Conservation (phyloP, 2,113 vertebrate species). For the Rostratula benghalensis region DNA sequence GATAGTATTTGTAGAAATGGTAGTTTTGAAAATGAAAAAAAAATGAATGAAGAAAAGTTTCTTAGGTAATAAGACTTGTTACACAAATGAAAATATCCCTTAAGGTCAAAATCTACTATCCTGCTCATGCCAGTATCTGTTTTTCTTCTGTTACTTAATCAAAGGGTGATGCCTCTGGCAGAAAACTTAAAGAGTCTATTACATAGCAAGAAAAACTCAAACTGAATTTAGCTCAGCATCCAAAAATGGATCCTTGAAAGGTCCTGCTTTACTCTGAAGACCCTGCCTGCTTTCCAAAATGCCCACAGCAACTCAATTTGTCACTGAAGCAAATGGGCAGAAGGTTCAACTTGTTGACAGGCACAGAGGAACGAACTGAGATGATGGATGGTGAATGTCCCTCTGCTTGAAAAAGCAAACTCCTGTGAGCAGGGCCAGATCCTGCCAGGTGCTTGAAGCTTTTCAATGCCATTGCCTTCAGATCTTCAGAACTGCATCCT, state of each 20-base stretch:
- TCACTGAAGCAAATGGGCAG: not conserved
- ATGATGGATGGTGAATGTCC: not conserved
- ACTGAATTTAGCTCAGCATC: not conserved
- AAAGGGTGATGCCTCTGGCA: not conserved
- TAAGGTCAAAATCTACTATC: not conserved
- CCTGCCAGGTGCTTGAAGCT: not conserved
- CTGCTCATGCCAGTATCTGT: accelerated
- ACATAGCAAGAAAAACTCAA: not conserved
- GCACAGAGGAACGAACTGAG: not conserved
- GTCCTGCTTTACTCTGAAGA: not conserved
- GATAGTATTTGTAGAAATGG: not conserved
- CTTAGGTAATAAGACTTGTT: not conserved
- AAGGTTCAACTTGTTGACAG: not conserved
- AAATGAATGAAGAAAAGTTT: not conserved
- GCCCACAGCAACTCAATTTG: not conserved
- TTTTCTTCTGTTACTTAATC: not conserved
- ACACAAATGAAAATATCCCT: not conserved
- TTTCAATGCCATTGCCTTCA: not conserved
- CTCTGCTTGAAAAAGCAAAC: not conserved
- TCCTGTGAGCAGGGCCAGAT: not conserved
- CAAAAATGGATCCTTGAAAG: not conserved
- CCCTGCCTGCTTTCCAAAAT: not conserved
- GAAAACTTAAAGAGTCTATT: not conserved
- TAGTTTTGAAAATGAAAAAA: not conserved
- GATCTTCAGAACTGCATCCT: not conserved